Conservation (phyloP, 2,113 vertebrate genomes). For the Ochotona princeps region DNA sequence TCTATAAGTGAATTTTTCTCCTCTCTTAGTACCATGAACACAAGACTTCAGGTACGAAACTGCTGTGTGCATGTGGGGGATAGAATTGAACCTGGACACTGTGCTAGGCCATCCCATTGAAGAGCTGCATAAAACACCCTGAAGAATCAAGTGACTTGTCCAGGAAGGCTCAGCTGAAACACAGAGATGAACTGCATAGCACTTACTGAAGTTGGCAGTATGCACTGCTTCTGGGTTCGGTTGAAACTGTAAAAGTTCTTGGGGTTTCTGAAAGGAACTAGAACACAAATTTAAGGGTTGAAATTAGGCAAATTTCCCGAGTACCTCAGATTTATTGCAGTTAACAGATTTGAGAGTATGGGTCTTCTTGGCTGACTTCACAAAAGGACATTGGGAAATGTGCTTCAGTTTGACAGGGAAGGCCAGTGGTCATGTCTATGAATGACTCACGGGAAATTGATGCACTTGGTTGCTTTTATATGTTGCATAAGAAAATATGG, state of each 20-base stretch:
- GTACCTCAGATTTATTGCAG: conserved; percentile 3
- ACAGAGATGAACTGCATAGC: not conserved
- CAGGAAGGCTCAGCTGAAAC: not conserved
- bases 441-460: not conserved
- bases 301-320: not conserved
- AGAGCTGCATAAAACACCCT: not conserved
- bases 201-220: fast-evolving
- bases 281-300: not conserved
- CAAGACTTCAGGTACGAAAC: no score
- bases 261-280: not conserved
- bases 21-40: no score
- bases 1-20: no score
- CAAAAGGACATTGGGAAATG: not conserved
- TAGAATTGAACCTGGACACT: not conserved
- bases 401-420: not conserved
- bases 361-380: conserved; percentile 4
- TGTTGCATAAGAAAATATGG: not conserved
- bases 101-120: not conserved
- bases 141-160: not conserved
- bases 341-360: conserved; percentile 27
- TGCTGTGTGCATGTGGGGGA: no score
- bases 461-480: not conserved
- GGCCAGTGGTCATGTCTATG: conserved; percentile 8
- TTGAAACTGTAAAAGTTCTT: not conserved
- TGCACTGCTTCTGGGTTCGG: not conserved